Evolutionary conservation across 2,797 vertebrate species (phyloP), one percentile per base, ranked within the genome.

Genomic region (Parauchenoglanis punctatus): DNA sequence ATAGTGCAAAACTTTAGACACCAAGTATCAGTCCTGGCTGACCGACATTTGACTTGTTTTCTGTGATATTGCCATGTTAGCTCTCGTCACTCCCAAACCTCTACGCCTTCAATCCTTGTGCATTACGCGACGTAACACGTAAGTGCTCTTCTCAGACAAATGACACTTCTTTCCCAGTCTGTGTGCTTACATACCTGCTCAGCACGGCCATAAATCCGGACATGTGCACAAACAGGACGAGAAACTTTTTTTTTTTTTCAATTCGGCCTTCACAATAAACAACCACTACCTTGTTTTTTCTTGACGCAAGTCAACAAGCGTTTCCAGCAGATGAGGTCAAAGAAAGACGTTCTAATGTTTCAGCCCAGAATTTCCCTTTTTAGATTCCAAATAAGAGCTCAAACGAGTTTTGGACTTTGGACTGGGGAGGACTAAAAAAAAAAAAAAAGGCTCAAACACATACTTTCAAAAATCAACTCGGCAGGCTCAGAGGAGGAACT

Each of bases 271-370:
- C 0, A 7, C 35, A 58, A 52, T 25, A 83, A 68, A 63, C 84
- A 59, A 44, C 12, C 13, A 11, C 40, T 81, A 46, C 58, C 78
- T 63, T 81, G 80, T 63, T 81, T 54, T 56, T 59, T 73, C 54
- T 61, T 84, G 23, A 67, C 18, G 7, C 0, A 18, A 67, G 23
- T 44, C 35, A 56, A 78, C 78, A 46, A 85, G 70, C 67, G 13
- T 85, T 86, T 82, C 59, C 49, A 85, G 80, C 63, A 81, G 11
- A 58, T 7, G 0, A 72, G 15, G 76, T 20, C 73, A 73, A 58
- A 63, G 18, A 63, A 31, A 49, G n/a, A 11, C 2, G 4, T n/a
- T 81, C 59, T 65, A 28, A 59, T 49, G 46, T 54, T 76, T 67
- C 49, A 83, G 59, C 23, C 23, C n/a, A 46, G 40, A 73, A 28